Evolutionary conservation across 2,113 vertebrate genomes (phyloP).

Genomic region (Labeo rohita): DNA sequence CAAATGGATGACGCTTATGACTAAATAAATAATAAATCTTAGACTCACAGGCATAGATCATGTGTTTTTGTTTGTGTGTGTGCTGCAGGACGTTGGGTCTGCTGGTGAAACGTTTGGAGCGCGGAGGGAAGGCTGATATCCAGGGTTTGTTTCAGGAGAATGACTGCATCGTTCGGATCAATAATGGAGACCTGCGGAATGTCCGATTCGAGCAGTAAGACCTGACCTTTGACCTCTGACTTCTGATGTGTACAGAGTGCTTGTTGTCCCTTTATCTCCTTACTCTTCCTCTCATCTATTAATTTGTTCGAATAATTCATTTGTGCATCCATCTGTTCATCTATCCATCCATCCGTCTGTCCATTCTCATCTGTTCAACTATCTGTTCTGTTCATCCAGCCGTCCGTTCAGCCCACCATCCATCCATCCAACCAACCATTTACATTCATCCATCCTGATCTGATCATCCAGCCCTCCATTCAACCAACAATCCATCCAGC

Average conservation of each 20-base stretch:
- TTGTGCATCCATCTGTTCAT: too few species aligned
- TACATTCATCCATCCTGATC: background rate
- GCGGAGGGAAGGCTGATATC: constrained; percentile 90
- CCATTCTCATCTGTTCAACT: too few species aligned
- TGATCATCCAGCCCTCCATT: too few species aligned
- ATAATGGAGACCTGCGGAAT: constrained; percentile 89
- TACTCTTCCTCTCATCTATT: background rate
- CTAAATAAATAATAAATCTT: background rate
- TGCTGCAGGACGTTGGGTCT: constrained; percentile 90
- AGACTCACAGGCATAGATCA: background rate
- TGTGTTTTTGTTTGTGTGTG: constrained; percentile 58
- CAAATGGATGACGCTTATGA: constrained; percentile 21
- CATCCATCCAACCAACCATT: background rate
- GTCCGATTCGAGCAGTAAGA: constrained; percentile 97
- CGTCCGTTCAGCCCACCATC: too few species aligned
- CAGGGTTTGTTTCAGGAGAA: constrained; percentile 94
- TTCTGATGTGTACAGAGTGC: background rate
- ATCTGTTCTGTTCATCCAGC: too few species aligned
- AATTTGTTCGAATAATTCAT: background rate
- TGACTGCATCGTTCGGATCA: constrained; percentile 95
- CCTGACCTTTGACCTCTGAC: constrained; percentile 14
- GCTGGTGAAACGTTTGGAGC: constrained; percentile 92
- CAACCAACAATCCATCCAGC: too few species aligned
- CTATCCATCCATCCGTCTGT: background rate
- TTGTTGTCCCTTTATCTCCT: background rate